phyloP scores from a whole-genome alignment of 2,888 invertebrate genomes.

The Mimachlamys varia region DNA sequence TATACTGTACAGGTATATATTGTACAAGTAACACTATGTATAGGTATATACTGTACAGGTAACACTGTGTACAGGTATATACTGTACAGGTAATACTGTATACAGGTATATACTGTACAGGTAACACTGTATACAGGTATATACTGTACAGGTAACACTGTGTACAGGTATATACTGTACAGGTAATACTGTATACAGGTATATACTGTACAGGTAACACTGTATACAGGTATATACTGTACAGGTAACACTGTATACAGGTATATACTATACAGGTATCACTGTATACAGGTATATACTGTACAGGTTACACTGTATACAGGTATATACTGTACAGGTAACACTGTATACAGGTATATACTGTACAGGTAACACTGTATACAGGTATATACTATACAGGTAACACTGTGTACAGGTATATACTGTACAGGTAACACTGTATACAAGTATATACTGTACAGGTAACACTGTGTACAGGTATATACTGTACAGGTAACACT shows the following conservation, averaged over 20 bases:
- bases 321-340: too few relatives aligned
- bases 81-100: not conserved
- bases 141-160: not conserved
- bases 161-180: not conserved
- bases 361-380: too few relatives aligned
- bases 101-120: slow-evolving; percentile 1
- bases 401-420: not conserved
- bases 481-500: not conserved
- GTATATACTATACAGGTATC: not conserved
- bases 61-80: not conserved
- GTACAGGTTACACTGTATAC: too few relatives aligned
- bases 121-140: slow-evolving; percentile 8
- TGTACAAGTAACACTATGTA: too few relatives aligned
- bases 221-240: not conserved
- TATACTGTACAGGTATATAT: too few relatives aligned
- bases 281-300: too few relatives aligned
- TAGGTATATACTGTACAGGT: too few relatives aligned
- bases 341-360: too few relatives aligned
- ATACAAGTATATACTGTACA: not conserved
- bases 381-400: too few relatives aligned
- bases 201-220: not conserved
- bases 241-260: not conserved
- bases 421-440: not conserved
- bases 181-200: too few relatives aligned
- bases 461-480: slow-evolving; percentile 8